phyloP scores from a whole-genome alignment of 1,140 invertebrate species.

The Trachelipus rathkii region DNA sequence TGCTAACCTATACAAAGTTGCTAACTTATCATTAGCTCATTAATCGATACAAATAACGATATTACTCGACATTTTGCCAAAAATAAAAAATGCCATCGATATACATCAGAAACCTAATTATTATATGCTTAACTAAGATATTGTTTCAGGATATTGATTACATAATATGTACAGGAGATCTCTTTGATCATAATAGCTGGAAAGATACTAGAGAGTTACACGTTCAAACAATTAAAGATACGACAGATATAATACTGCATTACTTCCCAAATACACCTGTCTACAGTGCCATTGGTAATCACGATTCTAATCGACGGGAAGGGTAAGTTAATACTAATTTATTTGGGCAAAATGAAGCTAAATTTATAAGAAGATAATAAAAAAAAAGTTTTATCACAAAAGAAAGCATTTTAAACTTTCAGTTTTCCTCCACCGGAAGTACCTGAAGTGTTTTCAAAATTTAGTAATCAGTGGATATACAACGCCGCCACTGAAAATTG shows the following conservation, averaged over 20 bases:
- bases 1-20: no score
- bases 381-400: constrained; percentile 27
- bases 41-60: no score
- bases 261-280: constrained; percentile 63
- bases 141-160: constrained; percentile 49
- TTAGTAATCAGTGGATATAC: constrained; percentile 60
- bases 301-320: constrained; percentile 82
- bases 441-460: constrained; percentile 45
- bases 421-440: constrained; percentile 59
- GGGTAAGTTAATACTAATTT: constrained; percentile 57
- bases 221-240: constrained; percentile 57
- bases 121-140: no score
- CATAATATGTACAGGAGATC: constrained; percentile 46
- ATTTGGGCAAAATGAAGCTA: neutral
- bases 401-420: constrained; percentile 50
- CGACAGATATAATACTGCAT: constrained; percentile 58
- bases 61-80: no score
- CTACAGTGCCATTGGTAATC: constrained; percentile 76
- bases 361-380: neutral
- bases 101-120: no score
- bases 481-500: constrained; percentile 61
- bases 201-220: constrained; percentile 62
- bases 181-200: constrained; percentile 46
- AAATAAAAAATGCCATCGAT: no score
- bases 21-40: no score